These are phyloP conservation scores for Oophaga sylvatica DNA, from an alignment of 2,797 vertebrate species.

Conservation along the genomic window DNA sequence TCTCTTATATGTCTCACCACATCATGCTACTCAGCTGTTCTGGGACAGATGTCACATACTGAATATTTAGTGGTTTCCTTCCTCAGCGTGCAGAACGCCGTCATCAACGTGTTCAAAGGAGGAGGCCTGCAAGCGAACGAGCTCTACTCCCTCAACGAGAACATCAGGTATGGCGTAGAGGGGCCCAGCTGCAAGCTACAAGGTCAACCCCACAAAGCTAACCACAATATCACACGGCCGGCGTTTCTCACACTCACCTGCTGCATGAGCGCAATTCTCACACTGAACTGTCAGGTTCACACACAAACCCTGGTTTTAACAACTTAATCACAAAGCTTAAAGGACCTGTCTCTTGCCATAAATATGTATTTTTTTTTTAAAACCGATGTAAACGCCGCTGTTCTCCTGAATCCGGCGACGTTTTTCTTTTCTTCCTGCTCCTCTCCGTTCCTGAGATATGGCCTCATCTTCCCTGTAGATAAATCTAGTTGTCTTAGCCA, in stretches of 20 bases:
- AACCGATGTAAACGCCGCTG: too few relatives aligned
- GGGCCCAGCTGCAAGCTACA: neutral
- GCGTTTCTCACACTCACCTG: constrained; percentile 1
- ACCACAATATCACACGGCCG: neutral
- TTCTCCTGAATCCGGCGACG: too few relatives aligned
- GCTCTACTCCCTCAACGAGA: constrained; percentile 90
- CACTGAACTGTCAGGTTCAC: neutral
- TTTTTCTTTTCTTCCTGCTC: too few relatives aligned
- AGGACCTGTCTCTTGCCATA: too few relatives aligned
- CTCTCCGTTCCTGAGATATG: too few relatives aligned
- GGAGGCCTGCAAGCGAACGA: constrained; percentile 87
- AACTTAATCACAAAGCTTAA: neutral
- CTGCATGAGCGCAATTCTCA: neutral
- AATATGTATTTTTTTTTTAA: too few relatives aligned
- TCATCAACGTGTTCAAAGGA: constrained; percentile 94
- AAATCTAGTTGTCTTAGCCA: too few relatives aligned
- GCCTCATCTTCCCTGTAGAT: too few relatives aligned
- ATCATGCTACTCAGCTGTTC: accelerated
- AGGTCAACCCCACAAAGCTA: neutral
- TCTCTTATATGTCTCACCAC: accelerated
- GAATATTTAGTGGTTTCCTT: constrained; percentile 57
- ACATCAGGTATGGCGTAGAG: constrained; percentile 82
- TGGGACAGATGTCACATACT: neutral
- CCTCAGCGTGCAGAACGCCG: constrained; percentile 89
- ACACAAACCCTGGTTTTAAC: neutral